Evolutionary conservation across 1,140 invertebrate species (phyloP).

Genomic region (honey bee (Apis mellifera)): DNA sequence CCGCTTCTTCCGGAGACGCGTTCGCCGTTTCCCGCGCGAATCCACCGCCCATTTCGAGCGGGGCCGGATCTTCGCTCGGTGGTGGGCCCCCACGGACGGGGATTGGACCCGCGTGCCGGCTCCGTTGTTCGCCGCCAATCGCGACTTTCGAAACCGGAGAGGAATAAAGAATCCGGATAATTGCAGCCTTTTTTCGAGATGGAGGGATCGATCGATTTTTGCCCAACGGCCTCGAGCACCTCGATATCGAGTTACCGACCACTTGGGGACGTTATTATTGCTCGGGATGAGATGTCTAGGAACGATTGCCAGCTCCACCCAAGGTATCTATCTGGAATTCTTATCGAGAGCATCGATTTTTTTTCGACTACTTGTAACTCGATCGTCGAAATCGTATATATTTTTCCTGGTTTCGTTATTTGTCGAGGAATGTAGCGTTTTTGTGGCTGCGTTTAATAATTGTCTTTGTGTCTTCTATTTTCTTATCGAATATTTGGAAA

Average conservation of each 20-base stretch:
- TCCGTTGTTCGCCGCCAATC: conserved; percentile 55
- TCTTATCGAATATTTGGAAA: no score
- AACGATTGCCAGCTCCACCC: neutral
- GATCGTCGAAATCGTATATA: no score
- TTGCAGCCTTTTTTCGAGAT: conserved; percentile 31
- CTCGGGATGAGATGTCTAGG: conserved; percentile 21
- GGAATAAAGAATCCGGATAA: conserved; percentile 57
- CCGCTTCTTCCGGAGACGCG: conserved; percentile 61
- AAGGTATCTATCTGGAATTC: neutral
- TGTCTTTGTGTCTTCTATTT: no score
- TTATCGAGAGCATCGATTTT: no score
- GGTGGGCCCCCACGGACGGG: conserved; percentile 66
- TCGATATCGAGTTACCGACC: conserved; percentile 13
- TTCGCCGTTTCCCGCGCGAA: conserved; percentile 44
- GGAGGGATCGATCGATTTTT: conserved; percentile 25
- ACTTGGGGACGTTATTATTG: conserved; percentile 26
- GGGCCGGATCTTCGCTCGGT: conserved; percentile 74
- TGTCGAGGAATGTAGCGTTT: no score
- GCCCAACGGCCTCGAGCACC: neutral
- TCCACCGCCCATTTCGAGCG: conserved; percentile 58
- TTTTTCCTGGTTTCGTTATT: no score
- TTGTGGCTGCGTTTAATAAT: no score
- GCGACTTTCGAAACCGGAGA: conserved; percentile 27
- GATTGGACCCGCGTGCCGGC: conserved; percentile 55
- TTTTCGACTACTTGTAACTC: no score